phyloP scores from a whole-genome alignment of 1,140 invertebrate species.

The Drosophila nannoptera region DNA sequence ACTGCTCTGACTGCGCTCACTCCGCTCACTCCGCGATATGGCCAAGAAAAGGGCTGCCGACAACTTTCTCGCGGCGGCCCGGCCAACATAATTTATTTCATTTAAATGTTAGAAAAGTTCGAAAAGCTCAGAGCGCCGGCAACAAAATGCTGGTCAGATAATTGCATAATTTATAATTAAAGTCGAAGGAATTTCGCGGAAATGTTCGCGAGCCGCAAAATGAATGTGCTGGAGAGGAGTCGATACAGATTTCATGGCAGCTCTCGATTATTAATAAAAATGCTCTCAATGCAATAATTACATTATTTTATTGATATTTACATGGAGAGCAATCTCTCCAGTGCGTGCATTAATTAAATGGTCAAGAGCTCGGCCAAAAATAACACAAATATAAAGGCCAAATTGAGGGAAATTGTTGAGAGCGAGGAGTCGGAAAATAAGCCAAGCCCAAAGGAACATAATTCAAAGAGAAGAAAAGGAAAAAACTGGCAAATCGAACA shows the following conservation, averaged over 20 bases:
- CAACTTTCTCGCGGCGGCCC: constrained; percentile 40
- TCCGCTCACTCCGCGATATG: not conserved
- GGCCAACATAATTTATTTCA: constrained; percentile 29
- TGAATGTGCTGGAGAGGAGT: not conserved
- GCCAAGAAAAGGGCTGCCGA: constrained; percentile 41
- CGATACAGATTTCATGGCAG: no score
- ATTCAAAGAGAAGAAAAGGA: constrained; percentile 39
- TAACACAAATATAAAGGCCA: constrained; percentile 58
- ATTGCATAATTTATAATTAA: constrained; percentile 36
- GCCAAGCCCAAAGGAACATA: constrained; percentile 69
- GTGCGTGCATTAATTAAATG: constrained; percentile 65
- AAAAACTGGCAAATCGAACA: constrained; percentile 48
- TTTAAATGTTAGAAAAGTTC: constrained; percentile 57
- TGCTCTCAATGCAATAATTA: no score
- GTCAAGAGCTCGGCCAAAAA: constrained; percentile 68
- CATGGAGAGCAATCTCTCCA: no score
- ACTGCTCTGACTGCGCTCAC: no score
- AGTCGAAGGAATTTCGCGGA: not conserved
- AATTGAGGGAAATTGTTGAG: constrained; percentile 63
- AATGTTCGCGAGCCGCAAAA: no score
- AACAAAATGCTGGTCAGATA: constrained; percentile 10
- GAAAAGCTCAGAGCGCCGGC: constrained; percentile 8
- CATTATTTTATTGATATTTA: constrained; percentile 1
- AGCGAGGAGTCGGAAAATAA: constrained; percentile 69
- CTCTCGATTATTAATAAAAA: no score